Percentiles rank a stretch among this genome's conserved stretches.
These are phyloP conservation scores for Oreochromis niloticus DNA, from an alignment of 2,113 vertebrate genomes.

Conservation along the genomic window DNA sequence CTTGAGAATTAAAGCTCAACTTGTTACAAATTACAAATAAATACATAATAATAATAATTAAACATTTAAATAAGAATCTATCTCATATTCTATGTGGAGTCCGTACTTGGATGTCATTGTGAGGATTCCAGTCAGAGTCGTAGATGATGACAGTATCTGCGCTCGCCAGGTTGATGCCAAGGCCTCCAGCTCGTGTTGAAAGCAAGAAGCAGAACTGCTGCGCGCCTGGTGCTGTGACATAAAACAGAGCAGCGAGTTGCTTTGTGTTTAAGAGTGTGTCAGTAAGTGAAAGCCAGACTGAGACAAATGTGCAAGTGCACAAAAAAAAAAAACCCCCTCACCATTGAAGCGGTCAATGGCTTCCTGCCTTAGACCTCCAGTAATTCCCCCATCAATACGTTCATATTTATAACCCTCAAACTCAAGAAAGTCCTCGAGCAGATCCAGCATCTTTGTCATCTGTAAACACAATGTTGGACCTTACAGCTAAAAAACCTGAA, in stretches of 20 bases:
- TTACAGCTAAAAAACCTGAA: not conserved
- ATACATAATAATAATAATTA: not conserved
- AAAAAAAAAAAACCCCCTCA: constrained; percentile 48
- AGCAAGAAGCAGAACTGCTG: constrained; percentile 99
- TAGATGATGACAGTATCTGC: constrained; percentile 97
- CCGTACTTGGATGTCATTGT: constrained; percentile 97
- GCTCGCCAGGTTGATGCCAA: constrained; percentile 96
- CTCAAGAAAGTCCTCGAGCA: constrained; percentile 95
- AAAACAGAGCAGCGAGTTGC: constrained; percentile 1
- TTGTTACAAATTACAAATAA: not conserved
- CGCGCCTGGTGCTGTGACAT: constrained; percentile 85
- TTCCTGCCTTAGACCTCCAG: constrained; percentile 90
- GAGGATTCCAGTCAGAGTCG: constrained; percentile 98
- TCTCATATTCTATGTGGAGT: not conserved
- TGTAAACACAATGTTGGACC: constrained; percentile 9
- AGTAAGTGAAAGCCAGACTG: not conserved
- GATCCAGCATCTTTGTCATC: constrained; percentile 99
- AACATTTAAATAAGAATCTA: not conserved
- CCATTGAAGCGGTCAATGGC: constrained; percentile 98
- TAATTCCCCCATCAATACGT: constrained; percentile 92
- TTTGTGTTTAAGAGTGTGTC: not conserved
- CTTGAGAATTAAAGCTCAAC: not conserved
- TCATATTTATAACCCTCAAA: constrained; percentile 97
- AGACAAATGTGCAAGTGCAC: not conserved
- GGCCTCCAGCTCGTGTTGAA: constrained; percentile 92